Conservation (phyloP, 2,888 invertebrate genomes). For the Monoplex corrugatus region DNA sequence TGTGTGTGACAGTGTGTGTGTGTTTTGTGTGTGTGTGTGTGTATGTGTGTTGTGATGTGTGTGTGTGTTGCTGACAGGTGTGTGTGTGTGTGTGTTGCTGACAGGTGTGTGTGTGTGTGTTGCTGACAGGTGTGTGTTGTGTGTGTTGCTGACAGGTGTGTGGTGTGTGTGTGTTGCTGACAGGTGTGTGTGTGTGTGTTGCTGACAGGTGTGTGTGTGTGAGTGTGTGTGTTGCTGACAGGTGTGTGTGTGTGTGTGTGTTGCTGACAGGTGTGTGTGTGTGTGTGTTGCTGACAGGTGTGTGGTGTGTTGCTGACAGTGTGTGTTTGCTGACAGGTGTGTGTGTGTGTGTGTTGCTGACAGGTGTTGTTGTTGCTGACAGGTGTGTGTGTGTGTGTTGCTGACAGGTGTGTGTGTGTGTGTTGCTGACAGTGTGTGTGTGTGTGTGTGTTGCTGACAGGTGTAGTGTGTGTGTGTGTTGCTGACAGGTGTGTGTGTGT, state of each 20-base stretch:
- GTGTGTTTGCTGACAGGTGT: neutral
- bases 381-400: constrained; percentile 68
- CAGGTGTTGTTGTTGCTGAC: constrained; percentile 74
- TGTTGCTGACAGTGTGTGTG: neutral
- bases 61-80: neutral
- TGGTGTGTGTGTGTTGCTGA: neutral
- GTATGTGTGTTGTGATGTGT: neutral
- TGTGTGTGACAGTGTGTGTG: too few relatives aligned
- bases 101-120: too few relatives aligned
- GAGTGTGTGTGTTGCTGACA: constrained; percentile 72
- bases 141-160: too few relatives aligned
- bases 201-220: too few relatives aligned
- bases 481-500: neutral
- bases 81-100: neutral
- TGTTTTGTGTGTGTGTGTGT: neutral
- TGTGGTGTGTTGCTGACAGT: neutral
- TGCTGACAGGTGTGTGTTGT: too few relatives aligned
- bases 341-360: neutral
- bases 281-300: neutral
- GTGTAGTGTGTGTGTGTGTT: constrained; percentile 9
- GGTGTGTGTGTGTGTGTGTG: constrained; percentile 65
- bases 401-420: neutral
- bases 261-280: neutral
- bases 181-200: neutral
- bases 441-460: neutral